A percentile compares a stretch with the other conserved stretches of the same genome.
phyloP scores from a whole-genome alignment of 2,113 vertebrate species.

The Dicentrarchus labrax region DNA sequence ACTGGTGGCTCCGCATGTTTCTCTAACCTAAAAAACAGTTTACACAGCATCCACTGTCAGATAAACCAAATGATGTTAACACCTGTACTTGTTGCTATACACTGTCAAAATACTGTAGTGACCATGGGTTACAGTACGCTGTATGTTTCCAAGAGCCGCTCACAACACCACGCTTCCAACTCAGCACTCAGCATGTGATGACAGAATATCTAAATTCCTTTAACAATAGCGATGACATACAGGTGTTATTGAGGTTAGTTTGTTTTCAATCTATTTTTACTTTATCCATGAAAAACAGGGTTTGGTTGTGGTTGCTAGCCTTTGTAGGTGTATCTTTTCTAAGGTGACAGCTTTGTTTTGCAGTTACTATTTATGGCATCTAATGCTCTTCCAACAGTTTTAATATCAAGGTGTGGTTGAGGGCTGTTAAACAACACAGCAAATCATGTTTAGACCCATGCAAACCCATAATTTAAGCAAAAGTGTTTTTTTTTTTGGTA shows the following conservation, averaged over 20 bases:
- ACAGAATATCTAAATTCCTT: conserved; percentile 62
- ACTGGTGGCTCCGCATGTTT: conserved; percentile 27
- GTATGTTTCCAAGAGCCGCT: conserved; percentile 28
- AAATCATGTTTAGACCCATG: conserved; percentile 42
- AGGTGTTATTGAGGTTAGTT: conserved; percentile 60
- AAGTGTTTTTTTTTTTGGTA: background rate
- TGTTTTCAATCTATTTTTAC: conserved; percentile 62
- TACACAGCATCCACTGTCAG: conserved; percentile 38
- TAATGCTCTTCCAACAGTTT: conserved; percentile 51
- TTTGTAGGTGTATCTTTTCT: conserved; percentile 42
- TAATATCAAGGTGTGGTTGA: conserved; percentile 61
- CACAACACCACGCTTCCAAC: conserved; percentile 13
- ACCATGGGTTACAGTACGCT: conserved; percentile 12
- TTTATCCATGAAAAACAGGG: conserved; percentile 33
- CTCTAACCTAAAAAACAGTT: conserved; percentile 17
- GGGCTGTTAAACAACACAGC: conserved; percentile 33
- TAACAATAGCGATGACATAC: conserved; percentile 60
- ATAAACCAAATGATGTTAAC: conserved; percentile 34
- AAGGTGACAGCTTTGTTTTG: conserved; percentile 62
- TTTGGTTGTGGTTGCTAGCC: conserved; percentile 42
- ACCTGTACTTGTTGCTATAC: conserved; percentile 35
- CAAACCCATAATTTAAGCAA: conserved; percentile 49
- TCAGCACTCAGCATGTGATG: conserved; percentile 43
- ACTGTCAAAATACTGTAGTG: conserved; percentile 32
- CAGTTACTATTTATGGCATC: conserved; percentile 63